Base-by-base conservation (phyloP, 1,140 invertebrate species). In the Campoletis sonorensis region DNA sequence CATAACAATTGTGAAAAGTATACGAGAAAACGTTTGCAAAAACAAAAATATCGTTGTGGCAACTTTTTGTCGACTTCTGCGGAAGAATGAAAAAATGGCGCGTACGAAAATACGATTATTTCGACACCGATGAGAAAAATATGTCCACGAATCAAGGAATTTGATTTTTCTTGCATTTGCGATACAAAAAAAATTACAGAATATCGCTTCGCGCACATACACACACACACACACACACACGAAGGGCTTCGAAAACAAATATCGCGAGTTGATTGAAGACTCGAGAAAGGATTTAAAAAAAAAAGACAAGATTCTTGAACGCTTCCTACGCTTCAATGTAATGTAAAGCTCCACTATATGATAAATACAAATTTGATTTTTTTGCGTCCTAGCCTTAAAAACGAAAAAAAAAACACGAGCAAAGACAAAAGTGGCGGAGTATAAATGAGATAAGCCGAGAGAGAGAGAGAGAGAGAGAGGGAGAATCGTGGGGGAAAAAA, bases 231-330 rank as follows among this genome's bases (percentile, higher is more conserved):
- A n/a, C 37, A n/a, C 71, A 23, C 49, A 4, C 10, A 40, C 71
- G 49, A 37, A 73, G 40, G 37, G 71, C 71, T 73, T 73, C 40
- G 71, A 73, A 73, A 73, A 73, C 51, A 26, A 67, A 27, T 4
- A 26, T 4, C 61, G 13, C 54, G 18, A 11, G 54, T 58, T 10
- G 7, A 67, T 67, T 26, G 61, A 23, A 67, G 26, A 27, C 61
- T 23, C 61, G 21, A 58, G 21, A 67, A 27, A n/a, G n/a, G n/a
- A n/a, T n/a, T n/a, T n/a, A n/a, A n/a, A n/a, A 67, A 27, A 67
- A 67, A 67, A 67, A 27, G 30, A 23, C 61, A 67, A n/a, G 61
- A 67, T 15, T 67, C 26, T 27, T 13, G n/a, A 23, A 67, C 15
- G 61, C 61, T 67, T 67, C 61, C 61, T 67, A 67, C 61, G 61